Evolutionary conservation across 2,797 vertebrate species (phyloP).

Genomic region (Cryptoprocta ferox): DNA sequence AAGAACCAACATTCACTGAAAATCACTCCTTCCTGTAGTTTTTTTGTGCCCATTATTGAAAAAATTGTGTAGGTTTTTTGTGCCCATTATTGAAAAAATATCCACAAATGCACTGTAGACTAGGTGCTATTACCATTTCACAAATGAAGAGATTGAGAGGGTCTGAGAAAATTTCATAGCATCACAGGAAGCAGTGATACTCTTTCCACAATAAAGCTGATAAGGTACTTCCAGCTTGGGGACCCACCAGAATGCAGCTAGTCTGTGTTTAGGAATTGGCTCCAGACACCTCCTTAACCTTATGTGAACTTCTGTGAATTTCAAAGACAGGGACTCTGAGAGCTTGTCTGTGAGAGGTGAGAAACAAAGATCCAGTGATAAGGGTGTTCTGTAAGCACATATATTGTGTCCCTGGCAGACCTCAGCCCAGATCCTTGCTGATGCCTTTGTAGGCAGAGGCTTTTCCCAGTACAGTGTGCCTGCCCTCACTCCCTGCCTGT

Average conservation of each 20-base stretch:
- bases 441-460: not conserved
- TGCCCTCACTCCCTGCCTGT: not conserved
- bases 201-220: not conserved
- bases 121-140: not conserved
- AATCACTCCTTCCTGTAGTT: not conserved
- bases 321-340: not conserved
- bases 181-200: not conserved
- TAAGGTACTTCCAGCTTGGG: not conserved
- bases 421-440: not conserved
- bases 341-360: not conserved
- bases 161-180: not conserved
- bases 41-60: not conserved
- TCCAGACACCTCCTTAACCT: not conserved
- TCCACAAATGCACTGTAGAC: not conserved
- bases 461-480: not conserved
- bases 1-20: not conserved
- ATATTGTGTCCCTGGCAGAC: not conserved
- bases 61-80: not conserved
- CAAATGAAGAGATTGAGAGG: not conserved
- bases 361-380: not conserved
- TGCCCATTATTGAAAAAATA: not conserved
- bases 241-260: not conserved
- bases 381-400: not conserved
- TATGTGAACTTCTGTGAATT: not conserved
- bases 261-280: not conserved